phyloP scores from a whole-genome alignment of 2,888 invertebrate species.

The Cheilosia vulpina region DNA sequence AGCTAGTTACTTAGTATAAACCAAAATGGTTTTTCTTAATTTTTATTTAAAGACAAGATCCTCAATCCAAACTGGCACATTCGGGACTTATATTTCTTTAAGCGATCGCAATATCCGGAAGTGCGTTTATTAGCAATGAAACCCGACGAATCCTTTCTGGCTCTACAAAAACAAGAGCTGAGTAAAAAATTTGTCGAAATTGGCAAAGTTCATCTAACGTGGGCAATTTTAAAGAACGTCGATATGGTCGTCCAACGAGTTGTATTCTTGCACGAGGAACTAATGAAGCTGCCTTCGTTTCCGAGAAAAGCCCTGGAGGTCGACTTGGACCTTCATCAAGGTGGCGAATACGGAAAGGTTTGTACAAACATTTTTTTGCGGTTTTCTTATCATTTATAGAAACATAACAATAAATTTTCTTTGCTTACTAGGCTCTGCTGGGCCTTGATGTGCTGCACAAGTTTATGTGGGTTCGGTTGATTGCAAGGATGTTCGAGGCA shows the following conservation, averaged over 20 bases:
- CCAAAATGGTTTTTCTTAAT: neutral
- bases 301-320: constrained; percentile 99
- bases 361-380: constrained; percentile 30
- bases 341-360: constrained; percentile 94
- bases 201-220: constrained; percentile 95
- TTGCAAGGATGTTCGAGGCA: constrained; percentile 98
- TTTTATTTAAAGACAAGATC: constrained; percentile 90
- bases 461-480: constrained; percentile 98
- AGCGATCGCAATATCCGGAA: constrained; percentile 98
- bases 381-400: neutral
- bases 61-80: constrained; percentile 98
- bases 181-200: constrained; percentile 98
- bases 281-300: constrained; percentile 99
- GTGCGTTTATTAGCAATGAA: constrained; percentile 96
- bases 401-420: neutral
- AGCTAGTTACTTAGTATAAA: too few relatives aligned
- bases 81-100: constrained; percentile 97
- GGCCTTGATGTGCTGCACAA: constrained; percentile 98
- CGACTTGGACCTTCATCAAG: constrained; percentile 95
- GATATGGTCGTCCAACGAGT: constrained; percentile 98
- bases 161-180: constrained; percentile 95
- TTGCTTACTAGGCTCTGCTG: constrained; percentile 87
- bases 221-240: constrained; percentile 96
- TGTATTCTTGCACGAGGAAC: constrained; percentile 98
- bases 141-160: constrained; percentile 94